These are phyloP conservation scores for Dendroctonus ponderosae DNA, from an alignment of 1,140 invertebrate genomes.

Conservation along the genomic window DNA sequence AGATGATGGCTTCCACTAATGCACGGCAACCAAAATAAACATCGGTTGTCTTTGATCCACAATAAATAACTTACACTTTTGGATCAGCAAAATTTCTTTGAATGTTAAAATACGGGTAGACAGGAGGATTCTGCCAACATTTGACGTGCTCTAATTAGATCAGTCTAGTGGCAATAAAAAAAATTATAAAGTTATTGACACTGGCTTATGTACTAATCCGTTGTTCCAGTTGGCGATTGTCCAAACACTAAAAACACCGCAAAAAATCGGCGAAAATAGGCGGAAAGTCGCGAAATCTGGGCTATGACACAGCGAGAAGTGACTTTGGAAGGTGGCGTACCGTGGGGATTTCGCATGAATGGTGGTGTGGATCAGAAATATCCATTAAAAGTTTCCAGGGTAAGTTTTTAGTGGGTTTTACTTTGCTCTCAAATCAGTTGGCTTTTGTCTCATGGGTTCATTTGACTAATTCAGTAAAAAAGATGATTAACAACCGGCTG, in stretches of 20 bases:
- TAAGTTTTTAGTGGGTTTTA: constrained; percentile 56
- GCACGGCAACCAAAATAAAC: too few species aligned
- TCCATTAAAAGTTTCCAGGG: constrained; percentile 74
- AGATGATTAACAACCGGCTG: too few species aligned
- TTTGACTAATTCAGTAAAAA: too few species aligned
- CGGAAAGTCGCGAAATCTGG: constrained; percentile 25
- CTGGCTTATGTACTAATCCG: constrained; percentile 7
- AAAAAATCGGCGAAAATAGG: constrained; percentile 27
- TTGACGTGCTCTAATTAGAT: too few species aligned
- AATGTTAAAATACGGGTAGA: too few species aligned
- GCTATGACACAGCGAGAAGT: constrained; percentile 68
- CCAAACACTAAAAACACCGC: constrained; percentile 7
- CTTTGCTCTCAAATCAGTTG: not conserved
- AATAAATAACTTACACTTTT: too few species aligned
- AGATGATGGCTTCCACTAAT: too few species aligned
- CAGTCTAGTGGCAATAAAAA: too few species aligned
- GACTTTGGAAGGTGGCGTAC: constrained; percentile 74
- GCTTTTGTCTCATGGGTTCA: too few species aligned
- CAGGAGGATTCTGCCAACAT: too few species aligned
- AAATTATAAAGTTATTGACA: constrained; percentile 1
- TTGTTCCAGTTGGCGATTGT: constrained; percentile 25
- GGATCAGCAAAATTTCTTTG: too few species aligned
- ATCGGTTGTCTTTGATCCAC: too few species aligned
- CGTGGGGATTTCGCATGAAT: constrained; percentile 88
- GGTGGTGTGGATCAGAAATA: constrained; percentile 73